A percentile compares a stretch with the other conserved stretches of the same genome.
phyloP scores from a whole-genome alignment of 2,888 invertebrate genomes.

The Steromphala cineraria region DNA sequence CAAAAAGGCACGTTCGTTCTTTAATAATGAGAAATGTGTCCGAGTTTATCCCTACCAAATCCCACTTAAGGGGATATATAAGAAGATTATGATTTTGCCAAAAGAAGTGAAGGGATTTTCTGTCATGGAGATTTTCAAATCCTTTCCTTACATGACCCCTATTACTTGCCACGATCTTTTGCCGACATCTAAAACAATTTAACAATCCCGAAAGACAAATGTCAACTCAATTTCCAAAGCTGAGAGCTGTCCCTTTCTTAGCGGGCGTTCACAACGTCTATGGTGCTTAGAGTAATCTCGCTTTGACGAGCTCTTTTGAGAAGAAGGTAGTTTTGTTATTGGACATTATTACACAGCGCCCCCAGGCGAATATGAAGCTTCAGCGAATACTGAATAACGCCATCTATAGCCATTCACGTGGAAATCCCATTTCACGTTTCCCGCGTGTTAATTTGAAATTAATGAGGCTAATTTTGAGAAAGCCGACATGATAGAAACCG shows the following conservation, averaged over 20 bases:
- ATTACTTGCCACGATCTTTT: not conserved
- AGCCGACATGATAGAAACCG: not conserved
- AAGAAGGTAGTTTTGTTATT: not conserved
- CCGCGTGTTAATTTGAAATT: not conserved
- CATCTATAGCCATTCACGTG: not conserved
- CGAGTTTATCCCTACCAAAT: no score
- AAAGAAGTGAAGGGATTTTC: not conserved
- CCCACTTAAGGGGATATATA: no score
- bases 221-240: not conserved
- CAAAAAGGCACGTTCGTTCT: no score
- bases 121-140: not conserved
- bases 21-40: no score
- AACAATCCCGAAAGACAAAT: not conserved
- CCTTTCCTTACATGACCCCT: not conserved
- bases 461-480: not conserved
- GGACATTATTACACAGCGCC: not conserved
- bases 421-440: conserved; percentile 7
- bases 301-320: not conserved
- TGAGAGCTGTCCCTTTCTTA: not conserved
- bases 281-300: not conserved
- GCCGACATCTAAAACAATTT: not conserved
- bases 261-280: not conserved
- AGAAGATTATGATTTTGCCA: not conserved
- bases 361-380: not conserved
- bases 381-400: not conserved